Evolutionary conservation across 2,113 vertebrate genomes (phyloP), one percentile per base, ranked within the genome.

Genomic region (Orientallactaga bullata): DNA sequence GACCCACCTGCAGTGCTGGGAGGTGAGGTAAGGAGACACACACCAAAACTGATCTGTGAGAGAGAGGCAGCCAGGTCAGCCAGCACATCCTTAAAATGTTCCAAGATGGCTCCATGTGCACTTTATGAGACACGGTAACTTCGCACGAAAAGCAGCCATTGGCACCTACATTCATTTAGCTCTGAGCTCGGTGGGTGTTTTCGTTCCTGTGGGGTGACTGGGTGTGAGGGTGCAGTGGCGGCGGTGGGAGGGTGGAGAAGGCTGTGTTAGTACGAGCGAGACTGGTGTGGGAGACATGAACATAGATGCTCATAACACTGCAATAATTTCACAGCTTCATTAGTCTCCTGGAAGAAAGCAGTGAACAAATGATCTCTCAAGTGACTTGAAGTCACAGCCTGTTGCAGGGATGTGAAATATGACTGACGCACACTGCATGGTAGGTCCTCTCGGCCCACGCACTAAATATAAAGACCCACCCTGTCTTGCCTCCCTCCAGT

Each of bases 361-460:
- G 78, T 79, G 69, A 87, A 93, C n/a, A 91, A 95, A 84, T 84
- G 26, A 82, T 61, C 89, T 23, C 63, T 68, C 65, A 89, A 71
- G 47, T 58, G 94, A 88, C 89, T 94, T 71, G 26, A 79, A 87
- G 87, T 82, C 90, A 79, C 9, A 88, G 42, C 51, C 88, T 94
- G 81, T 85, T 85, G 85, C 13, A 90, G 55, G 91, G 51, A 84
- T 66, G 58, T 73, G 94, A 77, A 71, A 83, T 88, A 78, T 77
- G 71, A 85, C 66, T 87, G 88, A 82, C 68, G 73, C 5, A 68
- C 35, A 85, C 35, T n/a, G 77, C 90, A 76, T 2, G 2, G 60
- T 32, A 60, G 42, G 76, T 58, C 78, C 65, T 82, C 55, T 91
- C 93, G 74, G 63, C 82, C 91, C 85, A 89, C 94, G 85, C 18